Percentiles rank a stretch among this genome's conserved stretches.
Conservation (phyloP, 1,140 invertebrate species). For the Zaprionus ornatus region DNA sequence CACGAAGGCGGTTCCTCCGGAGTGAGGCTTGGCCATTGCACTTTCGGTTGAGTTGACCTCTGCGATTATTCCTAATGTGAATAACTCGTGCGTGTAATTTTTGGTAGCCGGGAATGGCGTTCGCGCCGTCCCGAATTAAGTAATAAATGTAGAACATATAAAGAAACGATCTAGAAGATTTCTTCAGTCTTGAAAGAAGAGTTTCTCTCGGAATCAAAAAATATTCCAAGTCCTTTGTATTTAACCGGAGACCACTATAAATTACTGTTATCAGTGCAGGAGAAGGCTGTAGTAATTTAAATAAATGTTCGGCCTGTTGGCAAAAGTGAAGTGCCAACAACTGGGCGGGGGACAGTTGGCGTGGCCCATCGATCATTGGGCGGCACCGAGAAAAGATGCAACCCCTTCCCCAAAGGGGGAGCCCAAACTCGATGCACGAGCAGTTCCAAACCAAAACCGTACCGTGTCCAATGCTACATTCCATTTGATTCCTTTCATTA, state of each 20-base stretch:
- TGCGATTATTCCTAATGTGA: constrained; percentile 84
- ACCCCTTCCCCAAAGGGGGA: neutral
- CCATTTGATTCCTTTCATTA: constrained; percentile 54
- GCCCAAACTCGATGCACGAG: neutral
- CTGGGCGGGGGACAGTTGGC: constrained; percentile 1
- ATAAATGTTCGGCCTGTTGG: constrained; percentile 22
- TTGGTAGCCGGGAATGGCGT: constrained; percentile 84
- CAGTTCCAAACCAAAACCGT: neutral
- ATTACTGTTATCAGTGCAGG: constrained; percentile 1
- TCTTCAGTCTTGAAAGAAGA: neutral
- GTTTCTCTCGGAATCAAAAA: neutral
- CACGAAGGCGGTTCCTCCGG: constrained; percentile 88
- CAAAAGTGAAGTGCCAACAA: neutral
- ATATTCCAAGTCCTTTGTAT: neutral
- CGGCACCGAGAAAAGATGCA: constrained; percentile 12
- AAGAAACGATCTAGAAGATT: too few relatives aligned
- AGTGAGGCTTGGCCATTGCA: constrained; percentile 85
- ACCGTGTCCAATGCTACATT: constrained; percentile 22
- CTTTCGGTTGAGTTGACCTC: constrained; percentile 66
- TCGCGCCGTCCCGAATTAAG: constrained; percentile 79
- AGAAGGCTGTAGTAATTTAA: constrained; percentile 10
- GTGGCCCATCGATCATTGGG: constrained; percentile 33
- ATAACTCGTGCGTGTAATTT: constrained; percentile 84
- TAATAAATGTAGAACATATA: too few relatives aligned
- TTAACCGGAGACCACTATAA: neutral